These are phyloP conservation scores for Cuculus canorus DNA, from an alignment of 2,797 vertebrate genomes.

Conservation along the genomic window DNA sequence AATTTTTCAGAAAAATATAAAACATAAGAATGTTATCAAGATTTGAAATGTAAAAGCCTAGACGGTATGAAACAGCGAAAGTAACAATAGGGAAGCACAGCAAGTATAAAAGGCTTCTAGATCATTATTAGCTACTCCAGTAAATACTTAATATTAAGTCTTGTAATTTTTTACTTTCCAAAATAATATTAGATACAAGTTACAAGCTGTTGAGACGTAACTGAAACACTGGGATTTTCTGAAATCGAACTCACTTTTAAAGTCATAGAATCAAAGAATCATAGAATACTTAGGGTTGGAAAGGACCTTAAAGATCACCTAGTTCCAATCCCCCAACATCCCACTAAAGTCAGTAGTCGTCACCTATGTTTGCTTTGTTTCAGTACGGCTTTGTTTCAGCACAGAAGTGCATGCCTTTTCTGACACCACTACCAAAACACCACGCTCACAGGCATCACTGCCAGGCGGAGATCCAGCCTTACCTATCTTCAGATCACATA, in stretches of 20 bases:
- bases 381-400: not conserved
- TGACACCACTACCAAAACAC: not conserved
- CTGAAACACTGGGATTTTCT: not conserved
- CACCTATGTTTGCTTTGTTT: not conserved
- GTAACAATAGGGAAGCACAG: not conserved
- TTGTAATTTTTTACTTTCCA: not conserved
- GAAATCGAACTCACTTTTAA: not conserved
- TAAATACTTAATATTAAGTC: not conserved
- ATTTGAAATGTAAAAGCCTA: not conserved
- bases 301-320: no score
- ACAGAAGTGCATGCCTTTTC: not conserved
- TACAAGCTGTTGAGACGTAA: not conserved
- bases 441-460: not conserved
- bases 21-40: not conserved
- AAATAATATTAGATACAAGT: not conserved
- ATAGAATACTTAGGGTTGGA: no score
- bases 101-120: not conserved
- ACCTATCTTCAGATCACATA: not conserved
- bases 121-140: not conserved
- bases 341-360: not conserved
- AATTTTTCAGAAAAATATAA: not conserved
- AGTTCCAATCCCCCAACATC: no score
- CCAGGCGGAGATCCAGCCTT: not conserved
- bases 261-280: no score
- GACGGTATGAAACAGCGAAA: not conserved